Conservation (phyloP, 2,113 vertebrate genomes). For the Pyxicephalus adspersus region DNA sequence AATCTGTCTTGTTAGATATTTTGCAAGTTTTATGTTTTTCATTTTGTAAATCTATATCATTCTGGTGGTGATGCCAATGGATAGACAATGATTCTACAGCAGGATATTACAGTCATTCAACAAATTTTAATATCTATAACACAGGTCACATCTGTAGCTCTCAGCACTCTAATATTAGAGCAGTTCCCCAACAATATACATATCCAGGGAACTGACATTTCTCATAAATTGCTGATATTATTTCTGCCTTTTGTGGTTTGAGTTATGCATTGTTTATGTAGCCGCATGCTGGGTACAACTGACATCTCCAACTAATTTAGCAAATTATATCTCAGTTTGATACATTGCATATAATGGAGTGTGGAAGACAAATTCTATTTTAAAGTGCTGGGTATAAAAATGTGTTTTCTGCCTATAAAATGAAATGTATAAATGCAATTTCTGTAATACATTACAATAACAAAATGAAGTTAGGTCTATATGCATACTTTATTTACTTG, state of each 20-base stretch:
- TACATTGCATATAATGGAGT: constrained; percentile 42
- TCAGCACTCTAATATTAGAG: constrained; percentile 13
- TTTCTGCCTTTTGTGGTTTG: constrained; percentile 24
- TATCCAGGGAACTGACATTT: constrained; percentile 33
- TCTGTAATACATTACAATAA: too few relatives aligned
- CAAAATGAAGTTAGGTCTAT: too few relatives aligned
- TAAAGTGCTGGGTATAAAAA: constrained; percentile 6
- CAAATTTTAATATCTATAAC: constrained; percentile 29
- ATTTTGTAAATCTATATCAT: neutral
- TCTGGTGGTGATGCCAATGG: neutral
- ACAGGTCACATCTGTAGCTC: constrained; percentile 44
- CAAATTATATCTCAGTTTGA: constrained; percentile 46
- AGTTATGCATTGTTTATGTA: constrained; percentile 46
- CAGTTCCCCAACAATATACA: constrained; percentile 16
- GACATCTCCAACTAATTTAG: constrained; percentile 51
- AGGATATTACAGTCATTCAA: constrained; percentile 22
- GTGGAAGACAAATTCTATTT: constrained; percentile 35
- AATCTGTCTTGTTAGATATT: too few relatives aligned
- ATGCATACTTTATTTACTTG: too few relatives aligned
- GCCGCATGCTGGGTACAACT: constrained; percentile 37
- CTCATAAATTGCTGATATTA: constrained; percentile 45
- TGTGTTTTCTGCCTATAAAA: neutral
- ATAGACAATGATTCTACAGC: constrained; percentile 17
- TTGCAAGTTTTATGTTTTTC: neutral
- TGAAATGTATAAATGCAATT: too few relatives aligned